phyloP scores from a whole-genome alignment of 2,797 vertebrate species.

The Scyliorhinus canicula region DNA sequence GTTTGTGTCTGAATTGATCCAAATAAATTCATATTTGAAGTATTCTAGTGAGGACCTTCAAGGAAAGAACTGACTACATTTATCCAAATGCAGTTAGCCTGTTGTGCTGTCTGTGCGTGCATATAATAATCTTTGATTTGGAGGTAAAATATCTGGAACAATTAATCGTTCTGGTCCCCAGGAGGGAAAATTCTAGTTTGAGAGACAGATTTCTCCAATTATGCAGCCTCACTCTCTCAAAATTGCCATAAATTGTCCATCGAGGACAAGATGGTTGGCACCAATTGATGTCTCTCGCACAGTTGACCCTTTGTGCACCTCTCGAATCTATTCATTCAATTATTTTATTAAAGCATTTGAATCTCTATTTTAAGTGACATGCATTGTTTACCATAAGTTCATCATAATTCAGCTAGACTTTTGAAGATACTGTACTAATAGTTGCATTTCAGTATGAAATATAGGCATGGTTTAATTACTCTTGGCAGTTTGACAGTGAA shows the following conservation, averaged over 20 bases:
- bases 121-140: background rate
- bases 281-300: no score
- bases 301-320: no score
- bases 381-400: background rate
- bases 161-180: background rate
- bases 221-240: background rate
- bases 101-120: background rate
- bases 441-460: background rate
- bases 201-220: background rate
- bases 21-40: background rate
- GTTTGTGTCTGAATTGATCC: background rate
- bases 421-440: background rate
- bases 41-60: background rate
- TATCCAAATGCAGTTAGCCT: background rate
- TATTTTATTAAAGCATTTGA: no score
- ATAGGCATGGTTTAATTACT: background rate
- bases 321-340: no score
- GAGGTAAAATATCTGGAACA: background rate
- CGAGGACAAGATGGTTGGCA: no score
- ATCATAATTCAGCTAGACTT: background rate
- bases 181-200: background rate
- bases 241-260: background rate
- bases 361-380: no score
- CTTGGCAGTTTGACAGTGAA: background rate
- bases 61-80: background rate